Evolutionary conservation across 2,797 vertebrate genomes (phyloP).

Genomic region (Ceryle rudis): DNA sequence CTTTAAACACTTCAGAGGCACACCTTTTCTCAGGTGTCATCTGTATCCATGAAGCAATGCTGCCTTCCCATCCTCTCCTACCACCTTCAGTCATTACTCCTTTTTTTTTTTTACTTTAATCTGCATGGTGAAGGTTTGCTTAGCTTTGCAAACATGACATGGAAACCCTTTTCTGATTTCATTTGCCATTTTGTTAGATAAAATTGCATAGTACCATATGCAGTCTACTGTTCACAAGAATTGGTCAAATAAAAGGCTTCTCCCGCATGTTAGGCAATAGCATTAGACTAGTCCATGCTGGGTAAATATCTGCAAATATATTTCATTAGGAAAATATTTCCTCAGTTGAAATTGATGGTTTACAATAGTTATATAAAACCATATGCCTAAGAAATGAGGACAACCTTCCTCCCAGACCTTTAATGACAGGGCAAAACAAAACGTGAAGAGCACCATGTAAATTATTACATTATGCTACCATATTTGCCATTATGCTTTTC

Average conservation of each 20-base stretch:
- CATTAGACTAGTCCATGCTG: background rate
- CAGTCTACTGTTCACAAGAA: background rate
- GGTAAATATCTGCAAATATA: background rate
- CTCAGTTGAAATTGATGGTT: conserved; percentile 17
- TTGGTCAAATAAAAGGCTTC: background rate
- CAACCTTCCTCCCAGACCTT: background rate
- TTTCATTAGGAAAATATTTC: background rate
- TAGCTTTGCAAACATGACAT: background rate
- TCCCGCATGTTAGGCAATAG: background rate
- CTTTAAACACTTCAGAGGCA: background rate
- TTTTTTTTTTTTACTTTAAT: background rate
- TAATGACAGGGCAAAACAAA: conserved; percentile 38
- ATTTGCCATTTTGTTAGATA: background rate
- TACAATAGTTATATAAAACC: conserved; percentile 17
- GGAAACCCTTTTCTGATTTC: background rate
- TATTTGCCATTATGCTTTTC: background rate
- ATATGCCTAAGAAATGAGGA: background rate
- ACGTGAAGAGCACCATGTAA: background rate
- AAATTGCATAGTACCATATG: background rate
- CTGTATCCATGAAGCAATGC: background rate
- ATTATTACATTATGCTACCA: background rate
- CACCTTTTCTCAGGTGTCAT: background rate
- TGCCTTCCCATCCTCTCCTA: background rate
- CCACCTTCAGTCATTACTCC: background rate
- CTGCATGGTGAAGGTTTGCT: background rate